These are phyloP conservation scores for Anhinga rufa DNA, from an alignment of 2,113 vertebrate species.

Conservation along the genomic window DNA sequence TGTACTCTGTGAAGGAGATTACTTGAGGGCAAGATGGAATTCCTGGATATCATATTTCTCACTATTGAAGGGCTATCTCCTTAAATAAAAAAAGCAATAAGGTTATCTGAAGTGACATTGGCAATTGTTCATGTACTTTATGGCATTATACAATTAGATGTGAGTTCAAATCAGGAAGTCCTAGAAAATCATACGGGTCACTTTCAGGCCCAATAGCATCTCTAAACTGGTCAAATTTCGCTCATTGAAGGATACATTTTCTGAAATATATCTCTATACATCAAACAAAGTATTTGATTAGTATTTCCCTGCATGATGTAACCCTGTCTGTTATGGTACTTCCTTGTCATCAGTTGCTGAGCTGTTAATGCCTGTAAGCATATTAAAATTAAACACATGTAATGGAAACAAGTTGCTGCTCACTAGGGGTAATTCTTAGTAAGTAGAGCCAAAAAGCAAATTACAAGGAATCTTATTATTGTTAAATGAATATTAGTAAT, in stretches of 20 bases:
- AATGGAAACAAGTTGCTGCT: background rate
- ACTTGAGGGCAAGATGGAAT: constrained; percentile 58
- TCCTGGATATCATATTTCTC: constrained; percentile 76
- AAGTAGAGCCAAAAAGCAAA: background rate
- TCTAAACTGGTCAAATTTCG: background rate
- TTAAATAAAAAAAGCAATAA: constrained; percentile 65
- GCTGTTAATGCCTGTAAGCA: background rate
- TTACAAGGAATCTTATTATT: background rate
- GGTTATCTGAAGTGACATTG: constrained; percentile 68
- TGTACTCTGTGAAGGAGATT: constrained; percentile 65
- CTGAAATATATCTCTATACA: background rate
- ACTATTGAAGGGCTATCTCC: constrained; percentile 76
- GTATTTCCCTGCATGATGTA: background rate
- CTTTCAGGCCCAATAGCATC: background rate
- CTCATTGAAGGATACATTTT: background rate
- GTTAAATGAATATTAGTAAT: background rate
- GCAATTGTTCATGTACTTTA: constrained; percentile 68
- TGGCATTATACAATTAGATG: background rate
- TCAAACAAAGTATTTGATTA: background rate
- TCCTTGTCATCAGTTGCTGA: background rate
- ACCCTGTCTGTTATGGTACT: background rate
- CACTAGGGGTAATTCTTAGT: background rate
- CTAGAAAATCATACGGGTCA: background rate
- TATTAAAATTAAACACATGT: background rate
- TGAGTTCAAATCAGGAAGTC: background rate